Conservation (phyloP, 2,888 invertebrate species). For the Tryphoninae sp. region DNA sequence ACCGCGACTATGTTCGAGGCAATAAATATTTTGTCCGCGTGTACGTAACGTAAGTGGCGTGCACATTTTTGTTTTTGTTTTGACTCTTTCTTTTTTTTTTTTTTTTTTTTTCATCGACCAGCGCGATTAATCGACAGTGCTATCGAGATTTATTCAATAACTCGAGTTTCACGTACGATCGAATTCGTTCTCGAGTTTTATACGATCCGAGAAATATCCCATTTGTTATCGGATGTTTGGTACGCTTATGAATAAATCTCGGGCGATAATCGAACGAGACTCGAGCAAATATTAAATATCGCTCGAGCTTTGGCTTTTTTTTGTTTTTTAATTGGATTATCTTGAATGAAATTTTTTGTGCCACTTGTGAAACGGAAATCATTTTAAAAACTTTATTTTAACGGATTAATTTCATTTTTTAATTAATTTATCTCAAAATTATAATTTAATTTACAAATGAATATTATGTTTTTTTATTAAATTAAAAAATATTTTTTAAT, state of each 20-base stretch:
- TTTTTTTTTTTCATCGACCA: background rate
- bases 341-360: too few relatives aligned
- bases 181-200: background rate
- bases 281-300: too few relatives aligned
- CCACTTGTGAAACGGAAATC: too few relatives aligned
- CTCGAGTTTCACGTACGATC: background rate
- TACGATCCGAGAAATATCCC: conserved; percentile 6
- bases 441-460: too few relatives aligned
- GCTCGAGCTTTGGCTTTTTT: background rate
- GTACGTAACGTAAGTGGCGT: background rate
- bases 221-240: background rate
- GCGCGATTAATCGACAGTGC: background rate
- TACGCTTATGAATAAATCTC: too few relatives aligned
- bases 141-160: conserved; percentile 24
- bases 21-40: conserved; percentile 24
- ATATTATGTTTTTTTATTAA: too few relatives aligned
- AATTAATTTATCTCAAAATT: too few relatives aligned
- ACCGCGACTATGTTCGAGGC: conserved; percentile 7
- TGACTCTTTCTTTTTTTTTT: background rate
- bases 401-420: too few relatives aligned
- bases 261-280: too few relatives aligned
- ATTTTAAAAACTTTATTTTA: too few relatives aligned
- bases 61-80: background rate
- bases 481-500: too few relatives aligned
- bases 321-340: background rate